Percentiles rank a stretch among this genome's conserved stretches.
phyloP scores from a whole-genome alignment of 2,113 vertebrate genomes.

The Siniperca knerii region DNA sequence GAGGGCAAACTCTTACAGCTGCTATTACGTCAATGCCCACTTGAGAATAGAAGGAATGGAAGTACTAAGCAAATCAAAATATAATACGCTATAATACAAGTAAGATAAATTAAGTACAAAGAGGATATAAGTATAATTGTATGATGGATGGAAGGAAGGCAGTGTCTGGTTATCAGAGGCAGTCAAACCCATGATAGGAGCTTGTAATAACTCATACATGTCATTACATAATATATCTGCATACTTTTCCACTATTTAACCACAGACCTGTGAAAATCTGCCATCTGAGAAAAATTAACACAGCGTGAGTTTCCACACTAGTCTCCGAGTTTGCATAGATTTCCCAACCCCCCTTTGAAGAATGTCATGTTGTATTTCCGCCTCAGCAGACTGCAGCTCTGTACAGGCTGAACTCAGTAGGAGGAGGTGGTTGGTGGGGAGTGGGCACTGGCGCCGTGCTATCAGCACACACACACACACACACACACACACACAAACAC shows the following conservation, averaged over 20 bases:
- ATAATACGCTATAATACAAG: no score
- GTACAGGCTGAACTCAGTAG: background rate
- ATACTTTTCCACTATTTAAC: background rate
- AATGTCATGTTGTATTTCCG: constrained; percentile 2
- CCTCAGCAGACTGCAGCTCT: background rate
- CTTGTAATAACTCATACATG: background rate
- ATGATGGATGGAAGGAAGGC: background rate
- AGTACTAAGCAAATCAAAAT: no score
- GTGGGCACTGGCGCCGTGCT: background rate
- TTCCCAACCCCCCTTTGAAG: background rate
- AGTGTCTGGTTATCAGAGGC: background rate
- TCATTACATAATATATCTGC: background rate
- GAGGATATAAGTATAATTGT: background rate
- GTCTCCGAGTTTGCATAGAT: background rate
- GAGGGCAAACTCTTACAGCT: no score
- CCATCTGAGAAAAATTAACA: background rate
- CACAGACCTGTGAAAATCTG: background rate
- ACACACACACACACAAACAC: background rate
- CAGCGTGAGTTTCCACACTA: background rate
- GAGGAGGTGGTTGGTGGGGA: background rate
- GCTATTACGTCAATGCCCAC: no score
- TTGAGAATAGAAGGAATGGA: no score
- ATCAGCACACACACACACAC: no score
- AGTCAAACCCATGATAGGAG: background rate
- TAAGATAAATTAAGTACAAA: no score